Conservation (phyloP, 2,888 invertebrate genomes). For the Diarsia dahlii region DNA sequence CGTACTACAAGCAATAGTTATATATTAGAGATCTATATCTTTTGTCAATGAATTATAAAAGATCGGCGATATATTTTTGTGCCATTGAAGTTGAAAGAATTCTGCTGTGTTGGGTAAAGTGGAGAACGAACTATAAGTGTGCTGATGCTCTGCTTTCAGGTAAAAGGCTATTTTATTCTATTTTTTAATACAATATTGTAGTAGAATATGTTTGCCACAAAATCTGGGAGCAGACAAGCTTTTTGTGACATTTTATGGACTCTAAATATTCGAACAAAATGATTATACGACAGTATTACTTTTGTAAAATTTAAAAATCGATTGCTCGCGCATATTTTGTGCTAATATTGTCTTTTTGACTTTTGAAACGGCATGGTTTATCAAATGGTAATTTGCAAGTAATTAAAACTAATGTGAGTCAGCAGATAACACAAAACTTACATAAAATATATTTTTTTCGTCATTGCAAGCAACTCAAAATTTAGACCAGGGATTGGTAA, state of each 20-base stretch:
- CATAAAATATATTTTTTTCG: neutral
- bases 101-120: conserved; percentile 27
- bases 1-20: conserved; percentile 82
- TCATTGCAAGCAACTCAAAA: neutral
- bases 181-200: conserved; percentile 18
- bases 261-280: conserved; percentile 33
- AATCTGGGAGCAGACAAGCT: conserved; percentile 26
- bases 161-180: conserved; percentile 35
- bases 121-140: conserved; percentile 31
- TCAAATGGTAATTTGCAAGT: conserved; percentile 22
- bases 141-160: conserved; percentile 24
- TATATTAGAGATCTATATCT: conserved; percentile 65
- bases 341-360: conserved; percentile 20
- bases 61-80: conserved; percentile 71
- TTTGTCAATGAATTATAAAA: conserved; percentile 59
- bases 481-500: neutral
- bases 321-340: conserved; percentile 34
- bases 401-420: conserved; percentile 18
- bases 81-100: conserved; percentile 62
- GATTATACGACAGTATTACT: conserved; percentile 40
- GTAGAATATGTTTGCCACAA: conserved; percentile 19
- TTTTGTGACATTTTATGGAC: conserved; percentile 52
- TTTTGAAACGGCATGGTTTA: conserved; percentile 26
- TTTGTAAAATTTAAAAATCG: conserved; percentile 31
- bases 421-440: neutral